A percentile compares a stretch with the other conserved stretches of the same genome.
Evolutionary conservation across 2,113 vertebrate species (phyloP).

Genomic region (Gambusia holbrooki): DNA sequence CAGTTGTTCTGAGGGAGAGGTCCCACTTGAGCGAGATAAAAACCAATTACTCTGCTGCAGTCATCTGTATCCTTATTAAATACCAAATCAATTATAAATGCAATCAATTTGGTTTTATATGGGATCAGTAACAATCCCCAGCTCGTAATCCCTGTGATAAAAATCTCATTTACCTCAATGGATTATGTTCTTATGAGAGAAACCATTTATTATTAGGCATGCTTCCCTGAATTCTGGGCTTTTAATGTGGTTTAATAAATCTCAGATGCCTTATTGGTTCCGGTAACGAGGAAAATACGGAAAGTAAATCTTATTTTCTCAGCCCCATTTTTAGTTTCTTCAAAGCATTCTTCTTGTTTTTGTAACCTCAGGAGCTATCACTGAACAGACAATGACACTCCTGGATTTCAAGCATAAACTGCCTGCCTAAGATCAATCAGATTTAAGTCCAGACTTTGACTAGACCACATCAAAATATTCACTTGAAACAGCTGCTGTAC

Average conservation of each 20-base stretch:
- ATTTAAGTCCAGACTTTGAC: no score
- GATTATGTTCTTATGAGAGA: constrained; percentile 21
- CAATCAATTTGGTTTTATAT: constrained; percentile 45
- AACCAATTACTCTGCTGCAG: constrained; percentile 19
- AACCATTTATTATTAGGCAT: constrained; percentile 16
- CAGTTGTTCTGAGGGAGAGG: background rate
- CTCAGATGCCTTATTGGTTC: constrained; percentile 7
- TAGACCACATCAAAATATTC: no score
- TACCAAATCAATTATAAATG: constrained; percentile 46
- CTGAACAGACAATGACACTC: no score
- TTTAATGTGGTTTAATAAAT: constrained; percentile 32
- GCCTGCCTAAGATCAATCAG: no score
- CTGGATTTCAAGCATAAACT: no score
- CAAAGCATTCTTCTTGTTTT: background rate
- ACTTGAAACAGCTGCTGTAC: no score
- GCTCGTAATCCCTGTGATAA: constrained; percentile 44
- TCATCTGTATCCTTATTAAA: constrained; percentile 8
- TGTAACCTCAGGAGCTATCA: background rate
- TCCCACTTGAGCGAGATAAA: constrained; percentile 12
- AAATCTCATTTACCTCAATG: constrained; percentile 39
- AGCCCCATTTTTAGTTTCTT: constrained; percentile 5
- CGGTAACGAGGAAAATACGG: constrained; percentile 16
- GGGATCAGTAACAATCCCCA: constrained; percentile 6
- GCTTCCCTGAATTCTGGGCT: background rate
- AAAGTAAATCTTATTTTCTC: constrained; percentile 13